Percentiles rank a stretch among this genome's conserved stretches.
Conservation (phyloP, 2,113 vertebrate genomes). For the Rafetus swinhoei region DNA sequence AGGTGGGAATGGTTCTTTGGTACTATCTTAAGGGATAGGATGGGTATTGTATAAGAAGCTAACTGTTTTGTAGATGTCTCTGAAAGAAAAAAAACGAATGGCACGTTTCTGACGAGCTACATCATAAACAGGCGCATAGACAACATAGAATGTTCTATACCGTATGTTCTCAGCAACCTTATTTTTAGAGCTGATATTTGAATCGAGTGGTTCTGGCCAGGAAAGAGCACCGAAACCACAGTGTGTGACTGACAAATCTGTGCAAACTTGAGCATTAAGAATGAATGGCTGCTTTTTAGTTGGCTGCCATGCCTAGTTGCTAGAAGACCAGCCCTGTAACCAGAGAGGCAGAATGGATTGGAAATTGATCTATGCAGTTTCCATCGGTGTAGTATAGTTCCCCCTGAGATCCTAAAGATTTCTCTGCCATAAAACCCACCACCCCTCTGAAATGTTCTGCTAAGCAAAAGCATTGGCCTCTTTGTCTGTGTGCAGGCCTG, state of each 20-base stretch:
- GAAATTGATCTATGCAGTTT: not conserved
- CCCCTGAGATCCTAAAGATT: not conserved
- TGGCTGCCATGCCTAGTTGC: rapidly evolving
- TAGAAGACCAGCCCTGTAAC: not conserved
- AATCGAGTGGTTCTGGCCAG: not conserved
- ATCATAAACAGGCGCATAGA: not conserved
- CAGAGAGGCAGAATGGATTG: not conserved
- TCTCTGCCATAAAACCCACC: not conserved
- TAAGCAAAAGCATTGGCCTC: not conserved
- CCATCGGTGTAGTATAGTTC: not conserved
- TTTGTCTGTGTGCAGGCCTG: not conserved
- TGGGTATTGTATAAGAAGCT: not conserved
- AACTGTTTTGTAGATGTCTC: not conserved
- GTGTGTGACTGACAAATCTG: not conserved
- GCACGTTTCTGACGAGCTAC: not conserved
- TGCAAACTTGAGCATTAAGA: not conserved
- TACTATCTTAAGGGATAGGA: not conserved
- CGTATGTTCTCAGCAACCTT: not conserved
- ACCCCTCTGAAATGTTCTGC: not conserved
- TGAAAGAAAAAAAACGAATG: not conserved
- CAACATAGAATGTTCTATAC: not conserved
- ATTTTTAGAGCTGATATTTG: not conserved
- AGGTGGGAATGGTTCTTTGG: not conserved
- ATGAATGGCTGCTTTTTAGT: not conserved
- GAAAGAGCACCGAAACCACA: not conserved